A percentile compares a stretch with the other conserved stretches of the same genome.
Evolutionary conservation across 2,797 vertebrate genomes (phyloP).

Genomic region (Periparus ater): DNA sequence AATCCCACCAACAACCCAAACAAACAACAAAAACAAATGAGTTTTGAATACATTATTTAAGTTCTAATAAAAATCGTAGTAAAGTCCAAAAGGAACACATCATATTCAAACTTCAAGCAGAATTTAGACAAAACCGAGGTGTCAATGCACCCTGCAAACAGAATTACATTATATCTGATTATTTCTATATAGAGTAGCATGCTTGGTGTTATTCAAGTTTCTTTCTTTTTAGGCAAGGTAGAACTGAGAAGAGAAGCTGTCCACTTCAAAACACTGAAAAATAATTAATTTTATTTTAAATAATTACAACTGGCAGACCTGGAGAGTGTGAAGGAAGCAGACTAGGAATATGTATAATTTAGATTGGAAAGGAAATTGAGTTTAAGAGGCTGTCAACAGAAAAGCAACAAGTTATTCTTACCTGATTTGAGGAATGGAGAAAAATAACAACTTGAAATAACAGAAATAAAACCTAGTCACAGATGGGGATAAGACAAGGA

Average conservation of each 20-base stretch:
- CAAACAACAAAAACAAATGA: not conserved
- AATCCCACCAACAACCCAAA: too few species aligned
- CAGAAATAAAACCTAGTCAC: not conserved
- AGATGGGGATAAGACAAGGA: conserved; percentile 9
- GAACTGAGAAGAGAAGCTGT: not conserved
- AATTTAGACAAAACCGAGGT: not conserved
- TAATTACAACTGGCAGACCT: not conserved
- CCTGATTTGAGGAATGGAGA: not conserved
- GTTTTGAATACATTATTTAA: not conserved
- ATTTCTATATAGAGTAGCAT: not conserved
- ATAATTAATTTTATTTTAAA: not conserved
- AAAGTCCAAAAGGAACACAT: not conserved
- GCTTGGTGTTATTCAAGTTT: not conserved
- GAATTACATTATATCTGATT: not conserved
- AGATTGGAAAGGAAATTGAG: not conserved
- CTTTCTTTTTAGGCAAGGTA: not conserved
- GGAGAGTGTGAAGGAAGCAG: not conserved
- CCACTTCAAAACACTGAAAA: not conserved
- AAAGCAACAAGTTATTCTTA: not conserved
- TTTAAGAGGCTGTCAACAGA: not conserved
- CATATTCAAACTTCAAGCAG: not conserved
- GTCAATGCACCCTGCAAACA: not conserved
- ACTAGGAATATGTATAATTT: not conserved
- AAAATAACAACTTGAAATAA: not conserved
- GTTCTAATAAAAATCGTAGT: not conserved